Percentiles rank a stretch among this genome's conserved stretches.
Evolutionary conservation across 2,888 invertebrate genomes (phyloP).

Genomic region (Cephus rjabovi): DNA sequence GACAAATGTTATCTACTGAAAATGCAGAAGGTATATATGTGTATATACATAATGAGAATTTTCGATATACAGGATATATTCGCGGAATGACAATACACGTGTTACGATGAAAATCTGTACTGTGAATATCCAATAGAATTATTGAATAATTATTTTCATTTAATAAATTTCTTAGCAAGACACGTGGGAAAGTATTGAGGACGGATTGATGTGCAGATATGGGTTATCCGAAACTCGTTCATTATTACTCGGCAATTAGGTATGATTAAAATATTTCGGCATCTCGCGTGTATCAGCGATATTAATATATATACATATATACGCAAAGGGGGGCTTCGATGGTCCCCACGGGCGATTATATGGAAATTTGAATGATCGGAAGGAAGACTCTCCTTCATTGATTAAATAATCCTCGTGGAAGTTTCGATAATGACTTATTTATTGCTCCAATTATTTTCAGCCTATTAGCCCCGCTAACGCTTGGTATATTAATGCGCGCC

Average conservation of each 20-base stretch:
- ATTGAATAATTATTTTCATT: background rate
- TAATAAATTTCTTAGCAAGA: background rate
- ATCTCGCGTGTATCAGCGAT: conserved; percentile 63
- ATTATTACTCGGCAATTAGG: conserved; percentile 66
- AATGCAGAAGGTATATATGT: background rate
- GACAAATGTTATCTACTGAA: background rate
- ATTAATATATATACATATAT: conserved; percentile 54
- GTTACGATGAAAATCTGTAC: background rate
- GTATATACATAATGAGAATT: background rate
- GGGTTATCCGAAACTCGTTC: conserved; percentile 31
- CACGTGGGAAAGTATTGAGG: background rate
- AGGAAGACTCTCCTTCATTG: conserved; percentile 58
- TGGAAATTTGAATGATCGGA: conserved; percentile 60
- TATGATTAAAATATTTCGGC: conserved; percentile 66
- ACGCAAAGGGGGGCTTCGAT: background rate
- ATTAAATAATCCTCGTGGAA: conserved; percentile 58
- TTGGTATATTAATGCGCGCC: conserved; percentile 37
- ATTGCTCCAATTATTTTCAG: conserved; percentile 62
- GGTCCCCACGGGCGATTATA: conserved; percentile 15
- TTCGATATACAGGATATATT: background rate
- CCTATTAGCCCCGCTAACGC: conserved; percentile 54
- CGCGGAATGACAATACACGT: background rate
- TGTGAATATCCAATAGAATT: background rate
- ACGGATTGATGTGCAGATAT: background rate
- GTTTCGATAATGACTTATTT: conserved; percentile 63